Conservation (phyloP, 2,888 invertebrate species). For the Netelia melanura region DNA sequence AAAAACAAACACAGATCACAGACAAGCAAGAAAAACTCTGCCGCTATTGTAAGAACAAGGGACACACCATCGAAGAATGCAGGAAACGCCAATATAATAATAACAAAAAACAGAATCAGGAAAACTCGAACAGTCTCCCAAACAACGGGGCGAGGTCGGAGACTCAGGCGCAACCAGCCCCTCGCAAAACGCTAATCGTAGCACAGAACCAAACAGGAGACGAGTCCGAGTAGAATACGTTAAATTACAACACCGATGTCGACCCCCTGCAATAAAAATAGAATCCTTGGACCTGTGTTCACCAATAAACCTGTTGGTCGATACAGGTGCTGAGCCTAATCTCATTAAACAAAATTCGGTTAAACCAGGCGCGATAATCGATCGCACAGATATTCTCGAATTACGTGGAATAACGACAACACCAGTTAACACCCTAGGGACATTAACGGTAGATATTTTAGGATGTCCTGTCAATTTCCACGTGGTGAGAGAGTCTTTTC, state of each 20-base stretch:
- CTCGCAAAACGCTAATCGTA: constrained; percentile 18
- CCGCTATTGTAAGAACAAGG: no score
- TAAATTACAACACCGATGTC: constrained; percentile 32
- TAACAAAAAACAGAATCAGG: no score
- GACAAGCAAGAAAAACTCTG: no score
- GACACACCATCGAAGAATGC: no score
- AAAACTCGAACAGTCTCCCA: no score
- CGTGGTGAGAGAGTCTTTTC: constrained; percentile 22
- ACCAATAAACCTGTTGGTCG: constrained; percentile 14
- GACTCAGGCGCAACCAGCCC: not conserved
- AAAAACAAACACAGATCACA: no score
- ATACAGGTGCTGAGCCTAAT: constrained; percentile 43
- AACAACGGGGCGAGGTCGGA: no score
- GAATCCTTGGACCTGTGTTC: not conserved
- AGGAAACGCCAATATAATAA: no score
- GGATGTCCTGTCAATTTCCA: constrained; percentile 21
- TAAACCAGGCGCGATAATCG: constrained; percentile 1
- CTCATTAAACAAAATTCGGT: constrained; percentile 26
- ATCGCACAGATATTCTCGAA: constrained; percentile 24
- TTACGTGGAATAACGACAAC: constrained; percentile 37
- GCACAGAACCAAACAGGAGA: constrained; percentile 9
- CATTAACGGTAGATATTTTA: constrained; percentile 26
- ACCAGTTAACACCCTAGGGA: constrained; percentile 30
- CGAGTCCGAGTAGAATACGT: constrained; percentile 41
- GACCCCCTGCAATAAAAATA: constrained; percentile 29